Evolutionary conservation across 2,888 invertebrate genomes (phyloP), one percentile per base, ranked within the genome.

Genomic region (Orchesellides sinensis): DNA sequence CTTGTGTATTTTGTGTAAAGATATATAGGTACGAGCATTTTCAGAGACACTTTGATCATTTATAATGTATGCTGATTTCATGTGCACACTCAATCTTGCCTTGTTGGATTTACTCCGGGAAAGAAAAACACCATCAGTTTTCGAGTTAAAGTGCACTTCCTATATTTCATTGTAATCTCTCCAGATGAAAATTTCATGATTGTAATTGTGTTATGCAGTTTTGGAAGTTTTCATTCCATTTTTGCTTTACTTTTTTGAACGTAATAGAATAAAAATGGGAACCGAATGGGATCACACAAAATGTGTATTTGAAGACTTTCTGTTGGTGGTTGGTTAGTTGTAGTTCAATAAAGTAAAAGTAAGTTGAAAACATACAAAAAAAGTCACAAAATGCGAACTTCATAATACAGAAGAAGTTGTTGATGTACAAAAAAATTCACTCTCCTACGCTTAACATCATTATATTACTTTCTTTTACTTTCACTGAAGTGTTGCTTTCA

Each of bases 221-320:
- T n/a, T 54, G 56, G 56, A 56, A 56, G 56, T 56, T 70, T 70
- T 29, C 47, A 14, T 40, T 66, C 66, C 29, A 10, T 47, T 69
- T 52, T 14, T 52, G 56, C 25, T 25, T 49, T 52, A 29, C n/a
- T 56, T 45, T 59, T 47, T 65, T 56, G 52, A 75, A 19, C 59
- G 32, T 77, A 77, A 77, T 77, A 68, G 77, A 77, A 77, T 77
- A 68, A 66, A 56, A 25, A 77, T 77, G 68, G 70, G 70, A 35
- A 29, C 17, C 19, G 49, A 56, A 54, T 35, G 70, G 56, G 65
- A 40, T 65, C 3, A 23, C 23, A 23, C 23, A 56, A 23, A 56
- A 47, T 47, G 35, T n/a, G 19, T 45, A 45, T 10, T 21, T 8
- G 19, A 35, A 35, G 6, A 35, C 12, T 10, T 10, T 32, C 32